Evolutionary conservation across 2,113 vertebrate genomes (phyloP).

Genomic region (Eublepharis macularius): DNA sequence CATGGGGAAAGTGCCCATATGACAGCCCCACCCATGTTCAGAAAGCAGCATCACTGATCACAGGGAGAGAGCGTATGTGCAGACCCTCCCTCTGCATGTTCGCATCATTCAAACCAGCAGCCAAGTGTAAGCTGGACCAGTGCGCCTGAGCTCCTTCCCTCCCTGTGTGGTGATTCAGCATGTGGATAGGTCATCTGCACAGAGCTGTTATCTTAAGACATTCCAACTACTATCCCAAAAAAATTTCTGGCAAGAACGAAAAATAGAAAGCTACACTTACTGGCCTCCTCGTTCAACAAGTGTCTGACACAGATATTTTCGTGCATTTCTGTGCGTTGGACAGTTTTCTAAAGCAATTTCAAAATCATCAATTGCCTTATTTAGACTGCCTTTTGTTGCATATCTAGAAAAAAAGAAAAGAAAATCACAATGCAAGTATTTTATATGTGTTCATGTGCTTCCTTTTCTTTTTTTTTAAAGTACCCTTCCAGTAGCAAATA

Average conservation of each 20-base stretch:
- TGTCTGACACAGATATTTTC: constrained; percentile 97
- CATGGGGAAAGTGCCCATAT: too few species aligned
- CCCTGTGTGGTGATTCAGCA: too few species aligned
- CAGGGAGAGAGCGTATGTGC: too few species aligned
- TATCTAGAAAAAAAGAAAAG: constrained; percentile 76
- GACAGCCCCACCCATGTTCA: too few species aligned
- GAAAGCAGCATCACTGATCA: too few species aligned
- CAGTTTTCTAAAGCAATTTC: constrained; percentile 92
- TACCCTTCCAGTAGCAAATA: background rate
- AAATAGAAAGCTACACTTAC: constrained; percentile 75
- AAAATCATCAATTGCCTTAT: constrained; percentile 95
- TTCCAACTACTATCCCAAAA: background rate
- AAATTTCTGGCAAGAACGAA: background rate
- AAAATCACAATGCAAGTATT: background rate
- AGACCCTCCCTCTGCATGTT: too few species aligned
- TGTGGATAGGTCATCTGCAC: background rate
- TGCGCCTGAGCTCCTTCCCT: too few species aligned
- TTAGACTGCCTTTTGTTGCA: constrained; percentile 93
- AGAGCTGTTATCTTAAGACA: background rate
- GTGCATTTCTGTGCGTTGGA: constrained; percentile 93
- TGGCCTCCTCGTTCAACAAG: constrained; percentile 94
- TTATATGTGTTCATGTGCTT: background rate
- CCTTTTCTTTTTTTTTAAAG: too few species aligned
- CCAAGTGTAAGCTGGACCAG: too few species aligned
- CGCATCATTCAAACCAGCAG: too few species aligned